A percentile compares a stretch with the other conserved stretches of the same genome.
Conservation (phyloP, 2,888 invertebrate genomes). For the Andrena camellia region DNA sequence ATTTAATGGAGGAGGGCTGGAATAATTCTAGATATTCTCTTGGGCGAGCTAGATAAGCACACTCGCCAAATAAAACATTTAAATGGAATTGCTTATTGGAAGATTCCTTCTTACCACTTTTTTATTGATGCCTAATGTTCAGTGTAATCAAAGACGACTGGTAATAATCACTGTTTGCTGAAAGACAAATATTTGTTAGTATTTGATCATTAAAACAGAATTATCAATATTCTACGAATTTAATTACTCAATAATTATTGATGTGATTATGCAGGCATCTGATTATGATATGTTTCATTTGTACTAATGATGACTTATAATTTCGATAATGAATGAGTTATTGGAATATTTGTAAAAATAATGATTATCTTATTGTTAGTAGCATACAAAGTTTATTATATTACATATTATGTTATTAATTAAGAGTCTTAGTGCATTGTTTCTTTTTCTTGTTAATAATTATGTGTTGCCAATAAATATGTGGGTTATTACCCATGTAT, state of each 20-base stretch:
- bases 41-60: background rate
- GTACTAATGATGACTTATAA: no score
- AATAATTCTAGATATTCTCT: conserved; percentile 20
- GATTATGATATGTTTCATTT: background rate
- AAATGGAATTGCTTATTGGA: background rate
- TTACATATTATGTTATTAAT: no score
- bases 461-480: no score
- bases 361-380: no score
- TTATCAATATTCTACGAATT: background rate
- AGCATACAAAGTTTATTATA: no score
- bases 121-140: background rate
- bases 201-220: background rate
- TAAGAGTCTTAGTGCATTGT: no score
- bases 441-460: no score
- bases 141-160: background rate
- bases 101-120: background rate
- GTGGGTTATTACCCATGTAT: no score
- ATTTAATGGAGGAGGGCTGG: conserved; percentile 16
- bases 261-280: background rate
- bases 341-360: no score
- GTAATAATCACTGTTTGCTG: background rate
- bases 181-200: background rate
- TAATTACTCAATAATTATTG: background rate
- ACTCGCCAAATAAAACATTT: conserved; percentile 5
- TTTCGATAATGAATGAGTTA: no score